Evolutionary conservation across 2,113 vertebrate genomes (phyloP).

Genomic region (Pelobates fuscus): DNA sequence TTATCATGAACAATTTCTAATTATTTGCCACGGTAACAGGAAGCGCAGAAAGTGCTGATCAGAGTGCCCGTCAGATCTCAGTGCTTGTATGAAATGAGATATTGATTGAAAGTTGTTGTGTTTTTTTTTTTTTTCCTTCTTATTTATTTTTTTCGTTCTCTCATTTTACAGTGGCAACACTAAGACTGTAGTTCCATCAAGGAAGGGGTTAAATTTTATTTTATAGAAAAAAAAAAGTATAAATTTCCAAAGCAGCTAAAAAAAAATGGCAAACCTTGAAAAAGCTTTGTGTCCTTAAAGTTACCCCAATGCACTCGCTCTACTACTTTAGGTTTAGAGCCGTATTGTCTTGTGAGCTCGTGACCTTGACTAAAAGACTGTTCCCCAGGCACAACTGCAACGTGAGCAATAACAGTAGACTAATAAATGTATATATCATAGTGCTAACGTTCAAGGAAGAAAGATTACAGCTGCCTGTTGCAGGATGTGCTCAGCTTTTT

Average conservation of each 20-base stretch:
- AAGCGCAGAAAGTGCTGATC: constrained; percentile 44
- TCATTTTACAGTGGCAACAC: neutral
- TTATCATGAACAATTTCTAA: constrained; percentile 56
- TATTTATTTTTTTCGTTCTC: neutral
- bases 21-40: constrained; percentile 56
- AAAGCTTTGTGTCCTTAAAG: neutral
- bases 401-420: constrained; percentile 46
- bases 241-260: neutral
- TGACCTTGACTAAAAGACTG: constrained; percentile 59
- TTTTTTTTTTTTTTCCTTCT: neutral
- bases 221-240: neutral
- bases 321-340: neutral
- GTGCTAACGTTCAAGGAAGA: constrained; percentile 46
- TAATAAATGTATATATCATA: constrained; percentile 56
- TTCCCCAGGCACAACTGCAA: constrained; percentile 59
- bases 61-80: constrained; percentile 30
- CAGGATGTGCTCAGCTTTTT: constrained; percentile 58
- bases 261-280: constrained; percentile 1
- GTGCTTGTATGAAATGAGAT: constrained; percentile 35
- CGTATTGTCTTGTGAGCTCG: constrained; percentile 37
- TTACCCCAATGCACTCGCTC: neutral
- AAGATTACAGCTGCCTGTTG: constrained; percentile 53
- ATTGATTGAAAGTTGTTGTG: constrained; percentile 39
- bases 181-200: neutral
- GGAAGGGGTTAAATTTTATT: neutral